Base-by-base conservation (phyloP, 2,888 invertebrate genomes). In the Caenorhabditis sp. region DNA sequence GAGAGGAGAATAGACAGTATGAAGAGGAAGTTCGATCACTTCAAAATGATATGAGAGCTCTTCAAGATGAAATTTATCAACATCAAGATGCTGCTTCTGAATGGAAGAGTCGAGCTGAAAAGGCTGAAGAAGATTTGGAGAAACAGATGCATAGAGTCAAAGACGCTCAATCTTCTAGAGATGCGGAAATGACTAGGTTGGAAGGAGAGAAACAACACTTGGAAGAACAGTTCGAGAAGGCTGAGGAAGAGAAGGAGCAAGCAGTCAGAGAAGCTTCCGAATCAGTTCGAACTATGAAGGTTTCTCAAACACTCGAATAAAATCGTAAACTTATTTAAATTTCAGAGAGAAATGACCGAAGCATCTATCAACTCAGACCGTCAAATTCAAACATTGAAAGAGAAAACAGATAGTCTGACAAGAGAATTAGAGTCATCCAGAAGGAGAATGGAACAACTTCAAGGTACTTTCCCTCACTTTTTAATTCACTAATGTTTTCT, bases 1-100 rank as follows among this genome's bases (percentile, higher is more conserved):
- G 88, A 56, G 74, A 74, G 14, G 87, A 88, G 49, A 84, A 87
- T 41, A 49, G 31, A 10, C 63, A 84, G 19, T 81, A 81, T 59
- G 75, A 81, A 70, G 76, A 77, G 19, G 84, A 85, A 24, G 22
- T 75, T 56, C 41, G 73, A 16, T 47, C 59, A 12, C 69, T 85
- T 28, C 64, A 81, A 51, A 82, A 69, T 35, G 83, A 86, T 19
- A 73, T 85, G n/a, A 68, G 82, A 44, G 58, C 56, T 22, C 22
- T 83, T 14, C 73, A 80, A 58, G 85, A 87, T 24, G 82, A 85
- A 24, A 41, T 82, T 44, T 83, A 87, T 61, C 64, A 82, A 16
- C 54, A 74, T 16, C 80, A 85, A 63, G 86, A 87, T 44, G 80
- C 80, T n/a, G 22, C 26, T 35, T 31, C 51, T 19, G 70, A 79